Evolutionary conservation across 2,113 vertebrate genomes (phyloP).

Genomic region (Corythornis vintsioides): DNA sequence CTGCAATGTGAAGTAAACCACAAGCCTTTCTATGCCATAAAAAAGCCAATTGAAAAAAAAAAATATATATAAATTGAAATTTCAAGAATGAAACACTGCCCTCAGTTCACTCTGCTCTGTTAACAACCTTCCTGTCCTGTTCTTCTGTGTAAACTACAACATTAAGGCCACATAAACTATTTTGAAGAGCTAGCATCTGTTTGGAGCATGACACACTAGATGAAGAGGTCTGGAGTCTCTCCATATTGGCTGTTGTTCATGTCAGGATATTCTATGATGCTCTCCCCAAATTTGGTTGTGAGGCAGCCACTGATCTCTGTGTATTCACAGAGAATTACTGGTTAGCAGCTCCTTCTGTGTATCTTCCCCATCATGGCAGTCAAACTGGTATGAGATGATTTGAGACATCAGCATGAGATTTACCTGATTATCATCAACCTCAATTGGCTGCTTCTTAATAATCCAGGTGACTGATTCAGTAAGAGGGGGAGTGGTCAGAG

Average conservation of each 20-base stretch:
- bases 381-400: neutral
- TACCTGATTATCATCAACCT: conserved; percentile 95
- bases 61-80: neutral
- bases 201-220: neutral
- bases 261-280: neutral
- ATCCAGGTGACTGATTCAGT: conserved; percentile 95
- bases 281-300: neutral
- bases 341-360: neutral
- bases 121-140: neutral
- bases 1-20: neutral
- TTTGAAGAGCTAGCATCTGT: neutral
- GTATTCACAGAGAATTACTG: neutral
- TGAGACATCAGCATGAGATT: neutral
- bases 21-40: neutral
- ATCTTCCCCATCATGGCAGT: neutral
- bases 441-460: conserved; percentile 91
- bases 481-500: conserved; percentile 91
- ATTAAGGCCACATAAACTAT: neutral
- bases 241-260: too few species aligned
- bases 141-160: neutral
- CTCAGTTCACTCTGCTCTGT: neutral
- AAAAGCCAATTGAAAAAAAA: neutral
- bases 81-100: neutral
- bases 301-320: neutral
- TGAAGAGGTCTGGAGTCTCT: neutral